Evolutionary conservation across 2,797 vertebrate genomes (phyloP).

Genomic region (Bufotes viridis): DNA sequence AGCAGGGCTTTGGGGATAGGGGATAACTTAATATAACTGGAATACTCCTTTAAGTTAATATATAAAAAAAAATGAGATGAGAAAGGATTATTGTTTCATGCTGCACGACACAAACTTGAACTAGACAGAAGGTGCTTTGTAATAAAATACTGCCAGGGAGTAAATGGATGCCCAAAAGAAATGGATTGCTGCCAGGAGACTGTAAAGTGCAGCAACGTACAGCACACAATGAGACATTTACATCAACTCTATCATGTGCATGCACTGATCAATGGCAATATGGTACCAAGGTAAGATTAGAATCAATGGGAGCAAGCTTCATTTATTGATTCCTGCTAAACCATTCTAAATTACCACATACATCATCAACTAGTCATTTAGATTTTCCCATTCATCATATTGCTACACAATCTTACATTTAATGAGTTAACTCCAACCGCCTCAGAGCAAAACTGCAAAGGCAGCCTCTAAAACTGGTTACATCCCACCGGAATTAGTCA

Average conservation of each 20-base stretch:
- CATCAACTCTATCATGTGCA: not conserved
- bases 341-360: not conserved
- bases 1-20: no score
- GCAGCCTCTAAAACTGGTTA: no score
- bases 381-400: not conserved
- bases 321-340: not conserved
- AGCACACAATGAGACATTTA: not conserved
- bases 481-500: no score
- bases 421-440: not conserved
- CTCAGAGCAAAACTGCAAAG: no score
- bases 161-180: not conserved
- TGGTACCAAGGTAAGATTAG: not conserved
- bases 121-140: not conserved
- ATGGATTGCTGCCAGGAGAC: not conserved
- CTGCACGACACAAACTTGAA: not conserved
- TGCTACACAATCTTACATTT: not conserved
- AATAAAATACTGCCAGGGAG: slow-evolving; percentile 4
- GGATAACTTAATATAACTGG: no score
- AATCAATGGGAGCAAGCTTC: not conserved
- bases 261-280: not conserved
- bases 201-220: not conserved
- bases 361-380: not conserved
- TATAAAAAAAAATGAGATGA: no score
- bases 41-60: not conserved
- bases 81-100: not conserved